A percentile compares a stretch with the other conserved stretches of the same genome.
Evolutionary conservation across 2,888 invertebrate species (phyloP).

Genomic region (Eupithecia dodoneata): DNA sequence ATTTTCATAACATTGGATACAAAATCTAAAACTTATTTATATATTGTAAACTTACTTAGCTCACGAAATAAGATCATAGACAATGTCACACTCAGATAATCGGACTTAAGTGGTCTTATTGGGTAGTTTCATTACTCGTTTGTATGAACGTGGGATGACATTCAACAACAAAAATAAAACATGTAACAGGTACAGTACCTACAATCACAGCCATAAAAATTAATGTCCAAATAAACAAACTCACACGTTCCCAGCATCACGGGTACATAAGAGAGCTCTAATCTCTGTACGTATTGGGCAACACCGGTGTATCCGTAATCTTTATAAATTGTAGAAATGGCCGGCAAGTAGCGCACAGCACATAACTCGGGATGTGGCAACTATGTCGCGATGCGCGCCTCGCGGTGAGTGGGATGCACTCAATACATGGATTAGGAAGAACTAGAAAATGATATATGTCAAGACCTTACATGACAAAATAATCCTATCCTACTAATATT

Average conservation of each 20-base stretch:
- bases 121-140: background rate
- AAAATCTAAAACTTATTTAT: too few species aligned
- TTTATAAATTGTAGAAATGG: conserved; percentile 56
- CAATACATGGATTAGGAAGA: conserved; percentile 44
- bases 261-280: conserved; percentile 16
- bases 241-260: conserved; percentile 7
- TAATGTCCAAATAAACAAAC: conserved; percentile 16
- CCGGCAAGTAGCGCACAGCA: conserved; percentile 54
- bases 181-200: background rate
- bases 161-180: background rate
- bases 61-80: too few species aligned
- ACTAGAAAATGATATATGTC: background rate
- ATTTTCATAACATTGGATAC: background rate
- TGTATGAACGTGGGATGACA: background rate
- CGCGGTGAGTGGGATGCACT: conserved; percentile 74
- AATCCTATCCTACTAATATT: too few species aligned
- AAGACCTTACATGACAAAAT: background rate
- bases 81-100: background rate
- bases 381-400: conserved; percentile 59
- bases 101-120: background rate
- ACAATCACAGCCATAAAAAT: conserved; percentile 16
- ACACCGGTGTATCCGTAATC: conserved; percentile 50
- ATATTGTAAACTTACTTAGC: too few species aligned
- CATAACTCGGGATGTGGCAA: conserved; percentile 74
- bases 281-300: conserved; percentile 33